These are phyloP conservation scores for Drosophila suboccidentalis DNA, from an alignment of 2,888 invertebrate genomes.

Conservation along the genomic window DNA sequence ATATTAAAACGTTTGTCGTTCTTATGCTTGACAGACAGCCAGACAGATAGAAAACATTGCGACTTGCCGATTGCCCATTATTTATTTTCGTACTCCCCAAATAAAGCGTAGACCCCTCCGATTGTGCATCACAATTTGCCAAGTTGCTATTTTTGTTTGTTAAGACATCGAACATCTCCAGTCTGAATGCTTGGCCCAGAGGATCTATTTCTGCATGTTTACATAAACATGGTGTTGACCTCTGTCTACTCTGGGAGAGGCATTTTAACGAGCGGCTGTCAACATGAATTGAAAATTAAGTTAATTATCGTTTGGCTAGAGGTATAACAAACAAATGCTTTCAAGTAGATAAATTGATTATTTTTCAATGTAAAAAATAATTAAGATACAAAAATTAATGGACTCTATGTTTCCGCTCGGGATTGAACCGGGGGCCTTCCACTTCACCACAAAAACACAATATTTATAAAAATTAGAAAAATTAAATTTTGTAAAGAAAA, in stretches of 20 bases:
- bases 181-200: background rate
- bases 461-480: too few relatives aligned
- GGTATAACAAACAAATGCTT: too few relatives aligned
- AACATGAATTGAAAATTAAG: background rate
- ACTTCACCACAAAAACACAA: background rate
- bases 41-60: constrained; percentile 48
- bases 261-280: background rate
- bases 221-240: constrained; percentile 4
- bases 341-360: too few relatives aligned
- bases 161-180: constrained; percentile 23
- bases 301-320: too few relatives aligned
- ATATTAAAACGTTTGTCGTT: constrained; percentile 67
- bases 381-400: background rate
- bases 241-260: background rate
- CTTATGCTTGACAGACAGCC: constrained; percentile 49
- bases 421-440: constrained; percentile 48
- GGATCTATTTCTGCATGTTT: background rate
- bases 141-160: constrained; percentile 29
- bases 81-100: constrained; percentile 57
- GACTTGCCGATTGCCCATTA: constrained; percentile 49
- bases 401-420: constrained; percentile 39
- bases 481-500: too few relatives aligned
- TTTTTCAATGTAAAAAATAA: background rate
- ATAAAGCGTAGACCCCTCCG: constrained; percentile 28
- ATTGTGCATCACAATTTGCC: constrained; percentile 14